A percentile compares a stretch with the other conserved stretches of the same genome.
These are phyloP conservation scores for Lacerta viridis DNA, from an alignment of 2,797 vertebrate genomes.

Conservation along the genomic window DNA sequence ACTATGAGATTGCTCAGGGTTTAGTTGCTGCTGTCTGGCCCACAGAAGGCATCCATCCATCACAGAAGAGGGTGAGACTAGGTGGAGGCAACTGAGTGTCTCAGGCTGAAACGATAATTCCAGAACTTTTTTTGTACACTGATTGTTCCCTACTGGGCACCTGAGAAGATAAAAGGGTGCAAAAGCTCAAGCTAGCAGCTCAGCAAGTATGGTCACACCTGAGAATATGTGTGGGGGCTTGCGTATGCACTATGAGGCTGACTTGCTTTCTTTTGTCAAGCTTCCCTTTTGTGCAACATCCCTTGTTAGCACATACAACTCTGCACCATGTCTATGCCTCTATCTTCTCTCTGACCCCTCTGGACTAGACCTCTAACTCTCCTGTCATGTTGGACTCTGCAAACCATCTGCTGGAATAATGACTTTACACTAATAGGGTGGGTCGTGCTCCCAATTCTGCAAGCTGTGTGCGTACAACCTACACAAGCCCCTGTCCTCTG, in stretches of 20 bases:
- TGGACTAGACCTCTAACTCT: not conserved
- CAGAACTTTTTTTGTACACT: not conserved
- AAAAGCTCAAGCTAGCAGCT: not conserved
- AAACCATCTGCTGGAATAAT: conserved; percentile 3
- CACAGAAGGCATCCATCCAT: conserved; percentile 33
- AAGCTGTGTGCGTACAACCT: not conserved
- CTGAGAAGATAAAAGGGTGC: conserved; percentile 10
- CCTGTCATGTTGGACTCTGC: not conserved
- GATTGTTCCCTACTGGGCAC: not conserved
- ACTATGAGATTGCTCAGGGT: conserved; percentile 41
- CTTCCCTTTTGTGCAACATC: not conserved
- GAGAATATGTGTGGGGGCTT: not conserved
- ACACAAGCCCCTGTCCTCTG: not conserved
- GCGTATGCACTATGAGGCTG: not conserved
- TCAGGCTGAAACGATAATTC: not conserved
- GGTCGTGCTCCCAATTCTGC: not conserved
- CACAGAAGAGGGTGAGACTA: not conserved
- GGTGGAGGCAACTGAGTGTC: not conserved
- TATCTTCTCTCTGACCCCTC: not conserved
- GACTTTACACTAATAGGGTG: not conserved
- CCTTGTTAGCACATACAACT: not conserved
- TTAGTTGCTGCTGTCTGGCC: conserved; percentile 21
- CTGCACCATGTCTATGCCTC: not conserved
- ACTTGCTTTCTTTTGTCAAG: not conserved
- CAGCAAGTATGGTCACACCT: not conserved